Percentiles rank a stretch among this genome's conserved stretches.
These are phyloP conservation scores for Protobothrops mucrosquamatus DNA, from an alignment of 2,113 vertebrate species.

Conservation along the genomic window DNA sequence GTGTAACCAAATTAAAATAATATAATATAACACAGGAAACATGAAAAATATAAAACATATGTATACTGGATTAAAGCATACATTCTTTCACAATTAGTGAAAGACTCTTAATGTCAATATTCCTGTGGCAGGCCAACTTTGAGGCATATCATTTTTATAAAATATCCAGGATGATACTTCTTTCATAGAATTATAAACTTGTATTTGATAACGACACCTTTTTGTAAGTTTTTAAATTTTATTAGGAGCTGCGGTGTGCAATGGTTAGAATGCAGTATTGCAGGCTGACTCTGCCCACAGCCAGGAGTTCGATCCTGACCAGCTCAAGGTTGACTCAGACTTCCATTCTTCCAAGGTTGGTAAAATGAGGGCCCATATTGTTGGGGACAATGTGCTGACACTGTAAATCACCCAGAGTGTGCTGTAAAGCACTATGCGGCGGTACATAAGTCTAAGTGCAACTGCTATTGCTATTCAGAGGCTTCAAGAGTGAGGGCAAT, in stretches of 20 bases:
- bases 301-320: too few species aligned
- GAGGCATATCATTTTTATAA: neutral
- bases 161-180: neutral
- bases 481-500: neutral
- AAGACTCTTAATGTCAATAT: neutral
- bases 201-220: neutral
- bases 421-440: too few species aligned
- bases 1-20: neutral
- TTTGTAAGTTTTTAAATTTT: neutral
- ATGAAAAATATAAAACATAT: neutral
- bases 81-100: neutral
- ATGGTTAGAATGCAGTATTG: too few species aligned
- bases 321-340: too few species aligned
- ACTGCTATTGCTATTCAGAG: neutral
- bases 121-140: neutral
- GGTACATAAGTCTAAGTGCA: too few species aligned
- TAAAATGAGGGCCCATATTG: too few species aligned
- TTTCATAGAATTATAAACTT: neutral
- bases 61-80: neutral
- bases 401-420: too few species aligned
- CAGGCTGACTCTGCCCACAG: too few species aligned
- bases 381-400: too few species aligned
- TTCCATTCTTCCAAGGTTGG: too few species aligned
- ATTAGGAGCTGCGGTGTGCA: neutral
- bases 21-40: neutral